Evolutionary conservation across 2,797 vertebrate species (phyloP).

Genomic region (Nasua narica): DNA sequence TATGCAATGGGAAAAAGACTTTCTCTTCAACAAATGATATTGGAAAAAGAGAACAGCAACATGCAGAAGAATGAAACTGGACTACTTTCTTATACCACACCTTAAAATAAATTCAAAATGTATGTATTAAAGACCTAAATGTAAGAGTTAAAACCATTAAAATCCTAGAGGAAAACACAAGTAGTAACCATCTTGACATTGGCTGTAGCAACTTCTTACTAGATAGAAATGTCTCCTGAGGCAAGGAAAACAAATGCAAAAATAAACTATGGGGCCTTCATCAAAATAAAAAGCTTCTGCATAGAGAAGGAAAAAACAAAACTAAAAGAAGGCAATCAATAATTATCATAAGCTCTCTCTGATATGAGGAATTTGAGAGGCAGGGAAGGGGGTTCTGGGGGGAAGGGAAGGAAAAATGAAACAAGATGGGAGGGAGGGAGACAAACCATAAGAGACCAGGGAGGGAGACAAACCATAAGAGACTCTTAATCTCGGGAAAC

Average conservation of each 20-base stretch:
- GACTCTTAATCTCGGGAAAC: too few relatives aligned
- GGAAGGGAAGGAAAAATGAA: too few relatives aligned
- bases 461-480: too few relatives aligned
- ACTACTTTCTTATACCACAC: not conserved
- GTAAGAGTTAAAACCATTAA: not conserved
- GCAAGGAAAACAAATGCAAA: not conserved
- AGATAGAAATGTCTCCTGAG: not conserved
- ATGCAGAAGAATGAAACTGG: not conserved
- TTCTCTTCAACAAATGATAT: not conserved
- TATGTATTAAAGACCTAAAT: not conserved
- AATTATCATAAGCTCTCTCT: too few relatives aligned
- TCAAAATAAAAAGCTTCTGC: not conserved
- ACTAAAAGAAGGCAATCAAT: not conserved
- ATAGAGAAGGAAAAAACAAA: not conserved
- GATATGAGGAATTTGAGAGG: too few relatives aligned
- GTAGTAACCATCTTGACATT: not conserved
- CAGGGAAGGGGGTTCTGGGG: too few relatives aligned
- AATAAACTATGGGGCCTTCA: not conserved
- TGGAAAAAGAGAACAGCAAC: not conserved
- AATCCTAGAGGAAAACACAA: not conserved
- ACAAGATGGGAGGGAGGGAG: too few relatives aligned
- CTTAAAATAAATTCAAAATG: not conserved
- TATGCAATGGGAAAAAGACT: not conserved
- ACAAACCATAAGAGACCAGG: too few relatives aligned
- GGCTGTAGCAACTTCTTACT: not conserved